Evolutionary conservation across 2,888 invertebrate species (phyloP).

Genomic region (Drosophila austrosaltans): DNA sequence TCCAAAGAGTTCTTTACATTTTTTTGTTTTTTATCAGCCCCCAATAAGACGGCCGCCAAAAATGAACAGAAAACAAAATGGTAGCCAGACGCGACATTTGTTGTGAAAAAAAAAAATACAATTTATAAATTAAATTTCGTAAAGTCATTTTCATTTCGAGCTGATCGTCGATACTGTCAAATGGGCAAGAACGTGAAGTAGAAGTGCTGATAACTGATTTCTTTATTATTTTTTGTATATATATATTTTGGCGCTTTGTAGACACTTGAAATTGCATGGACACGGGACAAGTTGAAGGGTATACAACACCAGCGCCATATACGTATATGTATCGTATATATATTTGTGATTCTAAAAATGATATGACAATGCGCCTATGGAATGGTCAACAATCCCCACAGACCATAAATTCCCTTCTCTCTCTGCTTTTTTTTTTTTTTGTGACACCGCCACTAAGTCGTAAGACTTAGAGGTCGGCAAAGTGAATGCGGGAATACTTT

Average conservation of each 20-base stretch:
- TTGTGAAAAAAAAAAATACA: slow-evolving; percentile 33
- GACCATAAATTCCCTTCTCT: slow-evolving; percentile 55
- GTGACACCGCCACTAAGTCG: slow-evolving; percentile 67
- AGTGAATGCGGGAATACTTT: slow-evolving; percentile 37
- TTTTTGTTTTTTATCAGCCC: slow-evolving; percentile 45
- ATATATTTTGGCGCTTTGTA: slow-evolving; percentile 14
- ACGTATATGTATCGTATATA: background rate
- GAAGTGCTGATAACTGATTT: slow-evolving; percentile 34
- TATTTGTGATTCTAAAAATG: slow-evolving; percentile 48
- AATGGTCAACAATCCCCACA: slow-evolving; percentile 40
- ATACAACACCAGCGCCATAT: slow-evolving; percentile 32
- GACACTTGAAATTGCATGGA: slow-evolving; percentile 19
- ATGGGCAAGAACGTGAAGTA: slow-evolving; percentile 43
- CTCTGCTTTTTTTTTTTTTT: slow-evolving; percentile 19
- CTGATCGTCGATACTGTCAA: slow-evolving; percentile 70
- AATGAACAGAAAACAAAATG: slow-evolving; percentile 29
- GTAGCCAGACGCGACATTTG: slow-evolving; percentile 24
- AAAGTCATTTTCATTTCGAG: slow-evolving; percentile 49
- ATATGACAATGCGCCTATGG: slow-evolving; percentile 32
- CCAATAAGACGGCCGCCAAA: slow-evolving; percentile 51
- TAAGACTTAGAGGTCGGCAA: slow-evolving; percentile 59
- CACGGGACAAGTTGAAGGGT: slow-evolving; percentile 20
- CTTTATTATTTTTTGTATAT: slow-evolving; percentile 2
- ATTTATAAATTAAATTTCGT: slow-evolving; percentile 69
- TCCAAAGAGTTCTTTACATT: slow-evolving; percentile 44